phyloP scores from a whole-genome alignment of 2,113 vertebrate species.

The Cebus imitator region DNA sequence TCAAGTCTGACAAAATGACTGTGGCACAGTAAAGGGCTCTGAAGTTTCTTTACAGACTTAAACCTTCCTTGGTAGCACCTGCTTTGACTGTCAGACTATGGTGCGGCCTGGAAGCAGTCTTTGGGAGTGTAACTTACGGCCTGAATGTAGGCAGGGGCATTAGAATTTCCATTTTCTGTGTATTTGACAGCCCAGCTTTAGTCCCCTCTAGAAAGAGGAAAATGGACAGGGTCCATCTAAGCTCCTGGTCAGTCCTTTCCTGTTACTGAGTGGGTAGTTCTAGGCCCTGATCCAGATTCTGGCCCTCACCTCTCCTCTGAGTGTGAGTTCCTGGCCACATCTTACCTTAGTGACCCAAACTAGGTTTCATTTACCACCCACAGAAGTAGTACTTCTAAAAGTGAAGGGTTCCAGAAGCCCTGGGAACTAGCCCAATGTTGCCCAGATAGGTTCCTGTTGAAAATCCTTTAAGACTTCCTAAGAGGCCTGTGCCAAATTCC shows the following conservation, averaged over 20 bases:
- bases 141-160: neutral
- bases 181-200: neutral
- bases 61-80: neutral
- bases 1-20: neutral
- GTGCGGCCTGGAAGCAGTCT: neutral
- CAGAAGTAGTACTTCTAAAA: slow-evolving; percentile 15
- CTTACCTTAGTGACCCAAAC: neutral
- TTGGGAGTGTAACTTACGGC: neutral
- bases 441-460: slow-evolving; percentile 16
- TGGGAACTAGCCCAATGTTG: neutral
- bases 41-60: neutral
- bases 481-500: slow-evolving; percentile 5
- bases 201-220: neutral
- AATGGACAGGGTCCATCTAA: neutral
- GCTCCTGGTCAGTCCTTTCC: neutral
- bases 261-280: neutral
- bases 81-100: neutral
- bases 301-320: neutral
- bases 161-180: neutral
- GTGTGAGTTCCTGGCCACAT: neutral
- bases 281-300: neutral
- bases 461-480: slow-evolving; percentile 40
- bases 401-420: slow-evolving; percentile 6
- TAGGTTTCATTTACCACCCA: neutral
- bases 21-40: neutral